Conservation (phyloP, 2,888 invertebrate genomes). For the Buathra laborator region DNA sequence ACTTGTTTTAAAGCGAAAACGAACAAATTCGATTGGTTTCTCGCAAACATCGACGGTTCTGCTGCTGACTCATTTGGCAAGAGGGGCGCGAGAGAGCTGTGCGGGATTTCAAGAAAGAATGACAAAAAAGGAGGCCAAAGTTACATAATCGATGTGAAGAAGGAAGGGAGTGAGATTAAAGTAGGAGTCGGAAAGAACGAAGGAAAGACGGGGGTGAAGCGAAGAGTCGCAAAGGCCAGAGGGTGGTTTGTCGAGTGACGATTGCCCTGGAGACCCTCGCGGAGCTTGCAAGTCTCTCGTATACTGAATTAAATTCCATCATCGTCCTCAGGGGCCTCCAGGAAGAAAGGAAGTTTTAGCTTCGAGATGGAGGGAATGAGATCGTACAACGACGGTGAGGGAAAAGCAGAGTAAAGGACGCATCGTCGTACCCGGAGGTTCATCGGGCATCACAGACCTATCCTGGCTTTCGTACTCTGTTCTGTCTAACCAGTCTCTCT, state of each 20-base stretch:
- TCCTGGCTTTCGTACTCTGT: not conserved
- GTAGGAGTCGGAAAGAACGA: conserved; percentile 3
- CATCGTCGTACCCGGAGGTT: not conserved
- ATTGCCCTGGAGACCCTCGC: conserved; percentile 65
- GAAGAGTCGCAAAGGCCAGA: conserved; percentile 55
- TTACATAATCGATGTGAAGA: conserved; percentile 58
- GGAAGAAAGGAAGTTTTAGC: conserved; percentile 59
- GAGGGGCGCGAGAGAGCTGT: not conserved
- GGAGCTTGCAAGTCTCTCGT: conserved; percentile 62
- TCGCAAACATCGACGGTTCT: conserved; percentile 11
- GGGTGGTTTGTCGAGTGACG: conserved; percentile 66
- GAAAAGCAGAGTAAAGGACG: conserved; percentile 9
- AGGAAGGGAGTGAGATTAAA: conserved; percentile 21
- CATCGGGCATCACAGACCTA: conserved; percentile 16
- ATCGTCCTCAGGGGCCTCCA: conserved; percentile 39
- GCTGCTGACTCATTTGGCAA: conserved; percentile 37
- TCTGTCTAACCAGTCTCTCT: conserved; percentile 22
- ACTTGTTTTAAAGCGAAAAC: conserved; percentile 53
- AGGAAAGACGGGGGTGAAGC: conserved; percentile 15
- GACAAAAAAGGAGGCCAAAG: conserved; percentile 47
- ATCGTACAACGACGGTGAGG: not conserved
- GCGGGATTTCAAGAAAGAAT: conserved; percentile 27
- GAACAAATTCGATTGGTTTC: conserved; percentile 59
- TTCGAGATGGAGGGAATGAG: conserved; percentile 7
- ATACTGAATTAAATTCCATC: conserved; percentile 68